These are phyloP conservation scores for Porites australiensis DNA, from an alignment of 64 coral and sea anemone genomes.

Conservation along the genomic window DNA sequence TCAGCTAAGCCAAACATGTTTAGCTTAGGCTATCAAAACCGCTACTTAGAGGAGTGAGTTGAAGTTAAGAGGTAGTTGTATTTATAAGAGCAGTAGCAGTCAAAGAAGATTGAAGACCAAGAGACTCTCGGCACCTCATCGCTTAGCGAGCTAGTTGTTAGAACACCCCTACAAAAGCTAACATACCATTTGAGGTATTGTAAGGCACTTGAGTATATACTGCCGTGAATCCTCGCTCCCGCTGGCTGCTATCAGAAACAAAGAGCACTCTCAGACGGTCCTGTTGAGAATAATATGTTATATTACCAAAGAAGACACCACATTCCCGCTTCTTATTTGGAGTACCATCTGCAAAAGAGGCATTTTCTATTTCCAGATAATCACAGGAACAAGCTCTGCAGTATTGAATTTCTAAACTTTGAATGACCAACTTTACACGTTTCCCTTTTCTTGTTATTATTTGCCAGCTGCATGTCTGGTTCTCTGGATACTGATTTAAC, in stretches of 20 bases:
- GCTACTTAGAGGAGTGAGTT: too few relatives aligned
- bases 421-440: background rate
- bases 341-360: background rate
- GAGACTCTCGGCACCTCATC: too few relatives aligned
- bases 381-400: background rate
- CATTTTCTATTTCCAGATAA: constrained; percentile 8
- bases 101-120: too few relatives aligned
- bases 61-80: too few relatives aligned
- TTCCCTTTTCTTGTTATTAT: background rate
- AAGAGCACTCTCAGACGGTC: background rate
- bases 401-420: background rate
- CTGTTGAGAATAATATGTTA: background rate
- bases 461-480: background rate
- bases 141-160: too few relatives aligned
- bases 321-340: background rate
- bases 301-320: background rate
- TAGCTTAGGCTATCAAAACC: too few relatives aligned
- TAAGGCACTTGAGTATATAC: background rate
- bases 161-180: too few relatives aligned
- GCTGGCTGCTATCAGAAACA: background rate
- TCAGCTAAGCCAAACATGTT: too few relatives aligned
- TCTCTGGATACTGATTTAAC: too few relatives aligned
- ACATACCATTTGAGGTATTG: background rate
- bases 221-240: background rate
- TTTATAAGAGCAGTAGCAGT: too few relatives aligned